phyloP scores from a whole-genome alignment of 2,113 vertebrate genomes.

The Scomber japonicus region DNA sequence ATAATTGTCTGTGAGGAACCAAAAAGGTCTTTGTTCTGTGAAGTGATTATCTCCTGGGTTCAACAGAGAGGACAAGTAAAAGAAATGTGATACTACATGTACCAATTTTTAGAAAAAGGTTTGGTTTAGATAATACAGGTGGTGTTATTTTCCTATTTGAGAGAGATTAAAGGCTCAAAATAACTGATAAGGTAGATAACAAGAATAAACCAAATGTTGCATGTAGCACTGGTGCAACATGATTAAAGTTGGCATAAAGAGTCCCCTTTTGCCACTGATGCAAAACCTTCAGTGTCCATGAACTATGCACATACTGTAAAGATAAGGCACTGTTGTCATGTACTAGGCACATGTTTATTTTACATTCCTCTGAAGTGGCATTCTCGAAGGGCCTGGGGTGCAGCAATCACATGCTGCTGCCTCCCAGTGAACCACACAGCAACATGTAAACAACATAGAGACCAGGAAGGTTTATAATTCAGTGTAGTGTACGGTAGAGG shows the following conservation, averaged over 20 bases:
- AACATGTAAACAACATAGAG: slow-evolving; percentile 59
- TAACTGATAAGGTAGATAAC: not conserved
- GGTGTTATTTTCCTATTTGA: not conserved
- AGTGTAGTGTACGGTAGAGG: slow-evolving; percentile 4
- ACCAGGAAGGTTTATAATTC: slow-evolving; percentile 25
- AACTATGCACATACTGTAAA: slow-evolving; percentile 20
- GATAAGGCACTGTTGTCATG: not conserved
- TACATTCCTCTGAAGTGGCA: slow-evolving; percentile 50
- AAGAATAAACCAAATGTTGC: not conserved
- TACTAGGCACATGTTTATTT: slow-evolving; percentile 30
- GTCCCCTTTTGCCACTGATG: not conserved
- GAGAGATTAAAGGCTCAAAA: not conserved
- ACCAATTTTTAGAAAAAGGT: slow-evolving; percentile 9
- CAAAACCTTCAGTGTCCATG: slow-evolving; percentile 8
- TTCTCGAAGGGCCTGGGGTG: slow-evolving; percentile 27
- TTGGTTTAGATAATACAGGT: not conserved
- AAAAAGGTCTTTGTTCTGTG: slow-evolving; percentile 21
- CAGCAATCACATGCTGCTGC: slow-evolving; percentile 32
- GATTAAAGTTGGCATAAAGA: slow-evolving; percentile 15
- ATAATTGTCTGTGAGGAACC: slow-evolving; percentile 34
- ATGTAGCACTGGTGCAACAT: not conserved
- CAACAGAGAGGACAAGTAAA: slow-evolving; percentile 16
- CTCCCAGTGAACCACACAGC: slow-evolving; percentile 32
- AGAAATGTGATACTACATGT: not conserved
- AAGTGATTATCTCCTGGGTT: slow-evolving; percentile 36